Percentiles rank a stretch among this genome's conserved stretches.
Evolutionary conservation across 30 jellyfish, hydroid and myxozoan species (phyloP).

Genomic region (Pelagia noctiluca): DNA sequence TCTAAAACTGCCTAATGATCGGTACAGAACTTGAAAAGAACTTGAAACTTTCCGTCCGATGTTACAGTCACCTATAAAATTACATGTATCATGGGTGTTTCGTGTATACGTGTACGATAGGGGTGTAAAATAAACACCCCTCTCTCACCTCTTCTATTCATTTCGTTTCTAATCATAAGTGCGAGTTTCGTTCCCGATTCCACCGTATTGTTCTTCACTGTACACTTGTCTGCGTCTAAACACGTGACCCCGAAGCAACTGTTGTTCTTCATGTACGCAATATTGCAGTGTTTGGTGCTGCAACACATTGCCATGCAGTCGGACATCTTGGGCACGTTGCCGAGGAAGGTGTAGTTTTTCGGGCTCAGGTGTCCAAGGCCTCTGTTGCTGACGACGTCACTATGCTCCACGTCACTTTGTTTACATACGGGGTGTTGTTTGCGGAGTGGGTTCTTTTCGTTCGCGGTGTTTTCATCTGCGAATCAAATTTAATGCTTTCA

Average conservation of each 20-base stretch:
- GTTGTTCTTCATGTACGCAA: constrained; percentile 91
- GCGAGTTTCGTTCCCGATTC: constrained; percentile 92
- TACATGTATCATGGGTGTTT: too few relatives aligned
- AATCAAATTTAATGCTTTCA: too few relatives aligned
- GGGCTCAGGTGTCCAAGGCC: constrained; percentile 81
- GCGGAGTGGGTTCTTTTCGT: constrained; percentile 52
- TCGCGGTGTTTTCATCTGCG: constrained; percentile 1
- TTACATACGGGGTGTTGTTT: constrained; percentile 91
- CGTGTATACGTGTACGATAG: too few relatives aligned
- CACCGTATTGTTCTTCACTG: constrained; percentile 74
- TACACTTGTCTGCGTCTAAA: constrained; percentile 83
- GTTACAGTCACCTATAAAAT: too few relatives aligned
- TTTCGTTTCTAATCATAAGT: constrained; percentile 87
- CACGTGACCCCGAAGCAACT: constrained; percentile 97
- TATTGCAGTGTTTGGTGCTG: constrained; percentile 86
- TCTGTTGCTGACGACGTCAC: constrained; percentile 82
- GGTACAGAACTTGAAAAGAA: too few relatives aligned
- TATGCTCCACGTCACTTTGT: constrained; percentile 86
- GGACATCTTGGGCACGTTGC: constrained; percentile 92
- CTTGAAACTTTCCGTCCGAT: too few relatives aligned
- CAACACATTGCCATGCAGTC: constrained; percentile 99
- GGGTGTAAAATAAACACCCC: too few relatives aligned
- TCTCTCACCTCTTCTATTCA: constrained; percentile 87
- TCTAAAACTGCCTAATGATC: too few relatives aligned
- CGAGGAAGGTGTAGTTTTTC: constrained; percentile 90